Evolutionary conservation across 2,888 invertebrate species (phyloP).

Genomic region (Nematopogon swammerdamellus): DNA sequence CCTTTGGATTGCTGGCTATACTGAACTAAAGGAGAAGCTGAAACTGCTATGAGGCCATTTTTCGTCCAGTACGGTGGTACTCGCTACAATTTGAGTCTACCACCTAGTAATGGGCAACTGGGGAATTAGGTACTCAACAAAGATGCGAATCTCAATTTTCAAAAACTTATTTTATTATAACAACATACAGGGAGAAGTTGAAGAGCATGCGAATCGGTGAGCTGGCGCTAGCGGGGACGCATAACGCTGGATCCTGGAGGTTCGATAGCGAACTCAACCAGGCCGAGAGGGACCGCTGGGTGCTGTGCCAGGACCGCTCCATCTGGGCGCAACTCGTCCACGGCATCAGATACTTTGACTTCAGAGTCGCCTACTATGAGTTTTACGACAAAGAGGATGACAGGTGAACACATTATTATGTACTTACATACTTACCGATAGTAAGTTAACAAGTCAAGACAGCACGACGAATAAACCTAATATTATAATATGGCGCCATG

Average conservation of each 20-base stretch:
- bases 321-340: conserved; percentile 83
- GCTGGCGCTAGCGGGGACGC: conserved; percentile 48
- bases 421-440: no score
- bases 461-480: no score
- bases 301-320: conserved; percentile 68
- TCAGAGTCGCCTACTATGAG: conserved; percentile 70
- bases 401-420: conserved; percentile 26
- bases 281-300: conserved; percentile 34
- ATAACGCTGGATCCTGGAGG: conserved; percentile 54
- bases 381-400: conserved; percentile 34
- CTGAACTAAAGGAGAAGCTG: no score
- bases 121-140: no score
- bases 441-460: no score
- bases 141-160: no score
- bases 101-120: no score
- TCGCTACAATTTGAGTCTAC: no score
- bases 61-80: no score
- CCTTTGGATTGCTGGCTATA: no score
- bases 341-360: conserved; percentile 79
- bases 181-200: conserved; percentile 33
- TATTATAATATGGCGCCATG: background rate
- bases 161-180: no score
- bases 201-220: conserved; percentile 40
- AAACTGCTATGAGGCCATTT: no score
- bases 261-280: conserved; percentile 46